phyloP scores from a whole-genome alignment of 1,140 invertebrate genomes.

The Sycophila sp. region DNA sequence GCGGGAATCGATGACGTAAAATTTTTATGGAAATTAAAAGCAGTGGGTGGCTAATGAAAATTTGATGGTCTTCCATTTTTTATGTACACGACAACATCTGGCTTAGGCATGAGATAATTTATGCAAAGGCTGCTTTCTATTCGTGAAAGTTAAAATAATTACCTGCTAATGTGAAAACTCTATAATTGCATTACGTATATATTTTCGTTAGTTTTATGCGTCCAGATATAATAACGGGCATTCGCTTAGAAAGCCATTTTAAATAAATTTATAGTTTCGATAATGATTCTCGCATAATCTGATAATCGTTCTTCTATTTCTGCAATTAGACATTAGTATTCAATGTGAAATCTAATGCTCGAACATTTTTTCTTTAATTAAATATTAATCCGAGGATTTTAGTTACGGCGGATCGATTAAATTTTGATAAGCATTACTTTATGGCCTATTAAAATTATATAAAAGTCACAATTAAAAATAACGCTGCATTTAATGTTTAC shows the following conservation, averaged over 20 bases:
- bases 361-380: too few species aligned
- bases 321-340: too few species aligned
- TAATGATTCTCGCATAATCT: too few species aligned
- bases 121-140: slow-evolving; percentile 17
- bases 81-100: background rate
- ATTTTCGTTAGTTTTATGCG: too few species aligned
- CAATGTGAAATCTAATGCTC: too few species aligned
- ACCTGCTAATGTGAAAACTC: background rate
- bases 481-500: background rate
- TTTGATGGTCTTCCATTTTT: background rate
- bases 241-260: too few species aligned
- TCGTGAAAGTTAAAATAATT: slow-evolving; percentile 5
- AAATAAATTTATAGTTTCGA: too few species aligned
- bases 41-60: slow-evolving; percentile 26
- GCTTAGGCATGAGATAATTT: slow-evolving; percentile 4
- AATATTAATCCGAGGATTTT: slow-evolving; percentile 8
- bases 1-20: slow-evolving; percentile 12
- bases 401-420: background rate
- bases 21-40: slow-evolving; percentile 34
- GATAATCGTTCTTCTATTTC: too few species aligned
- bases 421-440: slow-evolving; percentile 25
- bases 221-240: too few species aligned
- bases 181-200: background rate
- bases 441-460: slow-evolving; percentile 1
- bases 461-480: slow-evolving; percentile 8